Evolutionary conservation across 2,797 vertebrate genomes (phyloP).

Genomic region (Acropternis orthonyx): DNA sequence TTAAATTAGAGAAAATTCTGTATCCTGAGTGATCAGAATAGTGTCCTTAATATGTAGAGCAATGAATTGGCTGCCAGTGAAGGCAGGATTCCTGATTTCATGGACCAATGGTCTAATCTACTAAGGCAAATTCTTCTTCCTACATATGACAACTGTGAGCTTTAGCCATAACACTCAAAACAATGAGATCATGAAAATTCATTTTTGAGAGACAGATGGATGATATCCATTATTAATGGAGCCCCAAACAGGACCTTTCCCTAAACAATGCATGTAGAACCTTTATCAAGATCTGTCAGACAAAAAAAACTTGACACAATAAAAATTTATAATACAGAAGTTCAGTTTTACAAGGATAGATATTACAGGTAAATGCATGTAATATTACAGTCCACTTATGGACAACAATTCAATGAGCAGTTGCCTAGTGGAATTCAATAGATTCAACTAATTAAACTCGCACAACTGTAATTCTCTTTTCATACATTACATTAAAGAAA

Average conservation of each 20-base stretch:
- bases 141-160: conserved; percentile 57
- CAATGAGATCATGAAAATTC: conserved; percentile 72
- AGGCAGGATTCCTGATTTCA: conserved; percentile 60
- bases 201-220: conserved; percentile 71
- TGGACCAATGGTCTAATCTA: conserved; percentile 58
- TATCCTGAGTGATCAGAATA: conserved; percentile 14
- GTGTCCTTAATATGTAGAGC: conserved; percentile 36
- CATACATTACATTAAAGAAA: not conserved
- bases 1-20: conserved; percentile 53
- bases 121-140: conserved; percentile 61
- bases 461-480: not conserved
- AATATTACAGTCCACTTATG: conserved; percentile 5
- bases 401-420: not conserved
- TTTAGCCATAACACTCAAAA: conserved; percentile 50
- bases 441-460: not conserved
- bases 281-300: conserved; percentile 56
- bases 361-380: conserved; percentile 10
- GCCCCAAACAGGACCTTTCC: conserved; percentile 22
- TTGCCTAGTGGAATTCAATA: not conserved
- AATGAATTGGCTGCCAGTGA: not conserved
- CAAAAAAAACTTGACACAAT: conserved; percentile 12
- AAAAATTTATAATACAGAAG: conserved; percentile 9
- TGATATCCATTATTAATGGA: conserved; percentile 74
- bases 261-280: conserved; percentile 39
- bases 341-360: not conserved